A percentile compares a stretch with the other conserved stretches of the same genome.
Evolutionary conservation across 2,797 vertebrate species (phyloP).

Genomic region (Hirundo rustica): DNA sequence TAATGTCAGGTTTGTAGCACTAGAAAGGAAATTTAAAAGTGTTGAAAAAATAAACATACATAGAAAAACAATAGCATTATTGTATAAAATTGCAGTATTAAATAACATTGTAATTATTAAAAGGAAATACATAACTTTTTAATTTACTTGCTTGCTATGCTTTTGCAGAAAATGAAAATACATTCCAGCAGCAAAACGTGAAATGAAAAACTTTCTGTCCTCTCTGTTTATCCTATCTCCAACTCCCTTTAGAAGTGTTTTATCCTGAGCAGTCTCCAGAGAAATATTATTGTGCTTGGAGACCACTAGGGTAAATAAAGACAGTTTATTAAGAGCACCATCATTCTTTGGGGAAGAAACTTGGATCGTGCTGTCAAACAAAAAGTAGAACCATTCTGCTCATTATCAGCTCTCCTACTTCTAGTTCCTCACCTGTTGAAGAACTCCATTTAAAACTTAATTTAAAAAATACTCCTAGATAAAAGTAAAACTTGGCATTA

Average conservation of each 20-base stretch:
- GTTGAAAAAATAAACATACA: not conserved
- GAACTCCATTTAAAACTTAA: not conserved
- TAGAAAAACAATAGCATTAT: not conserved
- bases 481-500: not conserved
- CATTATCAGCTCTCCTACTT: not conserved
- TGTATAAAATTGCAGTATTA: not conserved
- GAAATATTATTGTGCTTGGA: not conserved
- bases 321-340: not conserved
- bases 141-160: not conserved
- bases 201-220: not conserved
- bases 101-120: not conserved
- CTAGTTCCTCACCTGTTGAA: not conserved
- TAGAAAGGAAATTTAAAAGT: not conserved
- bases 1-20: not conserved
- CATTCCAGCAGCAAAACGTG: not conserved
- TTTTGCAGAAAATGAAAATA: not conserved
- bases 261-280: not conserved
- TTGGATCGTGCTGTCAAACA: not conserved
- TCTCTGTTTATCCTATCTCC: not conserved
- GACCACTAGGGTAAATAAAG: not conserved
- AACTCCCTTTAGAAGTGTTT: not conserved
- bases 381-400: not conserved
- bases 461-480: not conserved
- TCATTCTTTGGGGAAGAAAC: not conserved
- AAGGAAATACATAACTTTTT: not conserved